These are phyloP conservation scores for Cheumatopsyche charites DNA, from an alignment of 1,140 invertebrate genomes.

Conservation along the genomic window DNA sequence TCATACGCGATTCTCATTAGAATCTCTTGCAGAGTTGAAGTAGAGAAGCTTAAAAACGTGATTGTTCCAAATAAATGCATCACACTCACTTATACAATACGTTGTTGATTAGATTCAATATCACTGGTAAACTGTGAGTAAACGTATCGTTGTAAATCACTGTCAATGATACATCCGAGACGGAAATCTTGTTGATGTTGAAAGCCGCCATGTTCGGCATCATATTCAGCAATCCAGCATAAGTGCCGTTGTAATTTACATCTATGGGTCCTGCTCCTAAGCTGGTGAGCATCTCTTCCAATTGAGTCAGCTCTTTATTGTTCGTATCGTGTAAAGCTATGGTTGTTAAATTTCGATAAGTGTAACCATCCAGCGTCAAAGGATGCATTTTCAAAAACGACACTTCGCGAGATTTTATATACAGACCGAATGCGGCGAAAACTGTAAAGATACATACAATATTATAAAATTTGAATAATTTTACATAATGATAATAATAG, in stretches of 20 bases:
- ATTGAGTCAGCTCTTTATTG: constrained; percentile 53
- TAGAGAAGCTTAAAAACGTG: too few relatives aligned
- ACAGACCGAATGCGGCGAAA: constrained; percentile 70
- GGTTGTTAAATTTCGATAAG: constrained; percentile 60
- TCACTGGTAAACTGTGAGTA: constrained; percentile 77
- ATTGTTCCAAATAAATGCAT: too few relatives aligned
- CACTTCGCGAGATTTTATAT: constrained; percentile 70
- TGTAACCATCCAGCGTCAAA: constrained; percentile 62
- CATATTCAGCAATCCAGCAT: constrained; percentile 64
- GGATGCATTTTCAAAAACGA: constrained; percentile 68
- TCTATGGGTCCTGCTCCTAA: constrained; percentile 61
- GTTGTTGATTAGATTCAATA: constrained; percentile 77
- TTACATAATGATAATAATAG: not conserved
- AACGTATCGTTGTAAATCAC: constrained; percentile 80
- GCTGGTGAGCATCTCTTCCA: constrained; percentile 54
- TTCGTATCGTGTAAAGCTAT: constrained; percentile 60
- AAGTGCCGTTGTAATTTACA: constrained; percentile 68
- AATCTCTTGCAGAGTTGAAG: too few relatives aligned
- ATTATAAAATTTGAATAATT: not conserved
- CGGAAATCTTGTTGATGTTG: constrained; percentile 64
- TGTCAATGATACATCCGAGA: constrained; percentile 62
- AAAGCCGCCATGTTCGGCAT: constrained; percentile 70
- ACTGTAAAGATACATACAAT: constrained; percentile 52
- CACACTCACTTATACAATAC: constrained; percentile 69
- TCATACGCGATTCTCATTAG: too few relatives aligned